Evolutionary conservation across 2,888 invertebrate species (phyloP), one percentile per base, ranked within the genome.

Genomic region (Drosophila kambysellisi): DNA sequence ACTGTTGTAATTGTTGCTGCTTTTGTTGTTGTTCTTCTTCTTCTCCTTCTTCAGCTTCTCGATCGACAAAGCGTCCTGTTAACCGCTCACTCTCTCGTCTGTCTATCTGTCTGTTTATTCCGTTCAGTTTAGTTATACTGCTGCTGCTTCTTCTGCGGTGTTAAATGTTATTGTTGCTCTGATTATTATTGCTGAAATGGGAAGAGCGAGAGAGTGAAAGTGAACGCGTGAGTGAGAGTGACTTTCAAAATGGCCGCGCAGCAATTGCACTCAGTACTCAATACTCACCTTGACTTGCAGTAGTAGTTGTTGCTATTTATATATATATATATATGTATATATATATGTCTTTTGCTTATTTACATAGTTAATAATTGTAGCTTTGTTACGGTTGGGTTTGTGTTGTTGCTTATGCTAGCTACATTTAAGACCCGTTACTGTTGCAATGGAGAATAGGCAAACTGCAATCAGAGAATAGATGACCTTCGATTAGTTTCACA

Each of bases 391-490:
- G 17, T 70, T 67, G 43, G 56, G 52, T 53, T 65, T 70, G 25
- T 68, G 30, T 69, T 64, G 69, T 70, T 84, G 68, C 70, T 82
- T 82, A 88, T 66, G 52, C 75, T 72, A 89, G 52, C 75, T 74
- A 89, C 60, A 72, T 86, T 71, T 79, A 79, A 68, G 79, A 79
- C 85, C 88, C 89, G 88, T 76, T 76, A 63, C 70, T 76, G 73
- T 89, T 89, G 76, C 89, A 73, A 68, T 89, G 65, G 68, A 74
- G 70, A 66, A 67, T 69, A 75, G 72, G 87, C 72, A 81, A 78
- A 80, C 83, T 79, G 82, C 61, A 74, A 67, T 61, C 63, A 61
- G 62, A 81, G 51, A 25, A 62, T 51, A 59, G 62, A 37, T 53
- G 65, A 76, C 77, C 80, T 78, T 78, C 70, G 77, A 43, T 57